Conservation (phyloP, 2,797 vertebrate species). For the Spinus olivaceus region DNA sequence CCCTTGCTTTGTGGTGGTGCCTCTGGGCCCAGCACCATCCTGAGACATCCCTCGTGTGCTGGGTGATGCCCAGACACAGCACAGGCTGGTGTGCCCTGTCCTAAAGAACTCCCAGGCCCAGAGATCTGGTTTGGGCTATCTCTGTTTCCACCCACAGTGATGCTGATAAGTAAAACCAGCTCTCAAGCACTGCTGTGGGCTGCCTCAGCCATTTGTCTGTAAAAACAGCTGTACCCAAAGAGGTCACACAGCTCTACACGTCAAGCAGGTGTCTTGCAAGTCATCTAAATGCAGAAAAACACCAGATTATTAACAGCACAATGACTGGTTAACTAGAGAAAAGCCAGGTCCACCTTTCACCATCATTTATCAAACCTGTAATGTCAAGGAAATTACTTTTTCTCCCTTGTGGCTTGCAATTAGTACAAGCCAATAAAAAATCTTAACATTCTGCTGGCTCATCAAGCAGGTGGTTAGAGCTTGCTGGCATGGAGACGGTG, state of each 20-base stretch:
- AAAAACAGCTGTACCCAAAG: neutral
- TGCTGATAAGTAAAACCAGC: neutral
- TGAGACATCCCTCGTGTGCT: neutral
- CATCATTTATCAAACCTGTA: neutral
- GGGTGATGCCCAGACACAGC: neutral
- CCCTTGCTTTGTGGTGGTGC: neutral
- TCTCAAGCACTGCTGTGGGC: neutral
- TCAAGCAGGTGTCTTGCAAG: neutral
- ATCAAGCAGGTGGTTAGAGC: constrained; percentile 5
- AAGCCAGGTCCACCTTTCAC: neutral
- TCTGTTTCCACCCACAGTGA: neutral
- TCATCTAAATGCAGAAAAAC: neutral
- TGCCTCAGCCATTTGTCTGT: neutral
- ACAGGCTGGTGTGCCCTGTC: neutral
- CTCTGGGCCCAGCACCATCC: neutral
- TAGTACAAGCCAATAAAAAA: constrained; percentile 26
- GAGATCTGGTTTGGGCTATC: neutral
- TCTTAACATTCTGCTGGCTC: constrained; percentile 21
- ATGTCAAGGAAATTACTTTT: constrained; percentile 19
- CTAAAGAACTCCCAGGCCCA: neutral
- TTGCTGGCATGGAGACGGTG: neutral
- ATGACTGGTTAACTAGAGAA: neutral
- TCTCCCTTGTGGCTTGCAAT: constrained; percentile 21
- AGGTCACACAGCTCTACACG: neutral
- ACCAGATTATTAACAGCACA: neutral